These are phyloP conservation scores for Diarsia mendica DNA, from an alignment of 2,888 invertebrate genomes.

Conservation along the genomic window DNA sequence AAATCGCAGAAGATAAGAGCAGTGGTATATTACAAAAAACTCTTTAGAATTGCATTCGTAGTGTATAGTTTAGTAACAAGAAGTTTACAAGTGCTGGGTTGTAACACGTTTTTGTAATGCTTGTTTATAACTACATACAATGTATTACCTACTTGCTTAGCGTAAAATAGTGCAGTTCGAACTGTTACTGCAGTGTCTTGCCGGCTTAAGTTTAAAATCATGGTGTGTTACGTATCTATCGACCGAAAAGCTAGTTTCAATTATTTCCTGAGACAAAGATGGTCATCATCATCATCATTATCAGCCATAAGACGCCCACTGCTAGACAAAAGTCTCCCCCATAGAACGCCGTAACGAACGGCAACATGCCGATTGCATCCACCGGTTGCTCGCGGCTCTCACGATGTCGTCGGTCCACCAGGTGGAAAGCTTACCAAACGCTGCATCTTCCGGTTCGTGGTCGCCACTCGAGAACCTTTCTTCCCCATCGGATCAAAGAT, in stretches of 20 bases:
- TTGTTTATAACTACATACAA: not conserved
- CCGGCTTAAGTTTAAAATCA: not conserved
- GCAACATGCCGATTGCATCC: no score
- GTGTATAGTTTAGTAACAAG: not conserved
- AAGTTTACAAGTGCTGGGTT: not conserved
- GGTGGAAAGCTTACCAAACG: no score
- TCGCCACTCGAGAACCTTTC: no score
- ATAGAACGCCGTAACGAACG: no score
- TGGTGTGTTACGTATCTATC: not conserved
- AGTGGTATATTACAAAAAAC: not conserved
- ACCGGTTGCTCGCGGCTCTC: no score
- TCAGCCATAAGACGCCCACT: no score
- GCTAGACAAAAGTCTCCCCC: no score
- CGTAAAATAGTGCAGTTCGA: not conserved
- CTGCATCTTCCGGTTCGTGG: no score
- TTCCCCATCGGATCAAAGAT: no score
- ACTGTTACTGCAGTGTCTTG: not conserved
- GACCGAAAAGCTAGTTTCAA: not conserved
- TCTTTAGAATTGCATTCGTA: not conserved
- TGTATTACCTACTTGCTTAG: not conserved
- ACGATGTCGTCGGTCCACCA: no score
- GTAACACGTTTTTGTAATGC: not conserved
- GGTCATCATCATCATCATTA: no score
- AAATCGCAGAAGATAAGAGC: slow-evolving; percentile 8
- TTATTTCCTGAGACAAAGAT: not conserved